phyloP scores from a whole-genome alignment of 2,888 invertebrate species.

The Thelaira solivaga region DNA sequence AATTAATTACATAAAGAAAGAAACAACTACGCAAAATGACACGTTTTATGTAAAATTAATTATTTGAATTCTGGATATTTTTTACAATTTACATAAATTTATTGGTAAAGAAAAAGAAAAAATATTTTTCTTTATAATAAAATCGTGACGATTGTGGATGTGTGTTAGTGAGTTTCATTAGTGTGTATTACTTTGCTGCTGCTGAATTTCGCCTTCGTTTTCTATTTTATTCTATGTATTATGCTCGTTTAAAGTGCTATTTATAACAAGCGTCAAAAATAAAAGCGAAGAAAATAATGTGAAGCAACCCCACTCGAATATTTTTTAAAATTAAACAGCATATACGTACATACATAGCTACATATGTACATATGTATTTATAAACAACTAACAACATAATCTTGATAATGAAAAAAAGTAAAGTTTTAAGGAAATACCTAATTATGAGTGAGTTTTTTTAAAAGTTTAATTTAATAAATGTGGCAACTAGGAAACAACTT shows the following conservation, averaged over 20 bases:
- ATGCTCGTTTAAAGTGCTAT: constrained; percentile 64
- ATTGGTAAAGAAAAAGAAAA: too few species aligned
- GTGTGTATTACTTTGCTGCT: constrained; percentile 53
- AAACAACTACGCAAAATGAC: not conserved
- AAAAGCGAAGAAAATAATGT: not conserved
- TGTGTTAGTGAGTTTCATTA: constrained; percentile 17
- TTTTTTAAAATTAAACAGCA: not conserved
- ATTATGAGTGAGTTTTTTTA: constrained; percentile 25
- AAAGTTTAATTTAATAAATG: constrained; percentile 10
- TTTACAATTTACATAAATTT: not conserved
- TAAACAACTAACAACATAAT: not conserved
- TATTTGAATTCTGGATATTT: not conserved
- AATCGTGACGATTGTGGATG: not conserved
- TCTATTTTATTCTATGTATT: constrained; percentile 13
- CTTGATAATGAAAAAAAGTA: not conserved
- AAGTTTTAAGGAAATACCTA: not conserved
- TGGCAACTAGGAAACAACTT: constrained; percentile 5
- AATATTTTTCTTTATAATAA: not conserved
- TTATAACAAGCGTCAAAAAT: constrained; percentile 60
- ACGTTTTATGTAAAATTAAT: not conserved
- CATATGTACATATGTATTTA: not conserved
- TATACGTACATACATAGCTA: not conserved
- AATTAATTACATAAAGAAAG: not conserved
- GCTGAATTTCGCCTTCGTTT: constrained; percentile 13
- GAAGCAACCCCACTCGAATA: not conserved